Evolutionary conservation across 1,140 invertebrate genomes (phyloP).

Genomic region (Listronotus bonariensis): DNA sequence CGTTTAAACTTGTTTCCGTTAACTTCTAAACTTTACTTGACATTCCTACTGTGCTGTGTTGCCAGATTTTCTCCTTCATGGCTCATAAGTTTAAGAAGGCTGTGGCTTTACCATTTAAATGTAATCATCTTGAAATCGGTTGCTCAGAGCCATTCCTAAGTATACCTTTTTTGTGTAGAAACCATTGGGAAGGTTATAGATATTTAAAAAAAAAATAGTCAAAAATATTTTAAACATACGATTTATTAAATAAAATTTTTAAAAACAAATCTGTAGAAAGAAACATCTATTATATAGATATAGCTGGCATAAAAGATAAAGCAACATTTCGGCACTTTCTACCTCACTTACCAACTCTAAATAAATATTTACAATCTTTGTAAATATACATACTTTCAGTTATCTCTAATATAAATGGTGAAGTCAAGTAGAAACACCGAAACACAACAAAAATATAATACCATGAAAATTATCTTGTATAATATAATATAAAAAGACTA

Average conservation of each 20-base stretch:
- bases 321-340: constrained; percentile 9
- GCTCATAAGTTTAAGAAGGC: no score
- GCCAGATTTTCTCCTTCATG: no score
- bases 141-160: no score
- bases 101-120: no score
- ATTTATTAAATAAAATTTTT: constrained; percentile 48
- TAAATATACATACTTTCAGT: constrained; percentile 19
- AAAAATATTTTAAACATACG: constrained; percentile 41
- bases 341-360: constrained; percentile 8
- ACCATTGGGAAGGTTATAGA: no score
- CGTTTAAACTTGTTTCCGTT: no score
- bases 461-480: constrained; percentile 21
- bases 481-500: constrained; percentile 35
- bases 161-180: no score
- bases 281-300: constrained; percentile 45
- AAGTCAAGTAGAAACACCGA: background rate
- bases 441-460: constrained; percentile 26
- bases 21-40: no score
- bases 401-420: constrained; percentile 8
- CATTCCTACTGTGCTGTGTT: no score
- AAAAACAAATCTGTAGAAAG: constrained; percentile 44
- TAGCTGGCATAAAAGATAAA: constrained; percentile 39
- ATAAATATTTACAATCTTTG: constrained; percentile 25
- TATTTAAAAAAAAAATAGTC: no score
- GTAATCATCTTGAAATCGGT: no score